Evolutionary conservation across 2,113 vertebrate species (phyloP), one percentile per base, ranked within the genome.

Genomic region (Pampusana beccarii): DNA sequence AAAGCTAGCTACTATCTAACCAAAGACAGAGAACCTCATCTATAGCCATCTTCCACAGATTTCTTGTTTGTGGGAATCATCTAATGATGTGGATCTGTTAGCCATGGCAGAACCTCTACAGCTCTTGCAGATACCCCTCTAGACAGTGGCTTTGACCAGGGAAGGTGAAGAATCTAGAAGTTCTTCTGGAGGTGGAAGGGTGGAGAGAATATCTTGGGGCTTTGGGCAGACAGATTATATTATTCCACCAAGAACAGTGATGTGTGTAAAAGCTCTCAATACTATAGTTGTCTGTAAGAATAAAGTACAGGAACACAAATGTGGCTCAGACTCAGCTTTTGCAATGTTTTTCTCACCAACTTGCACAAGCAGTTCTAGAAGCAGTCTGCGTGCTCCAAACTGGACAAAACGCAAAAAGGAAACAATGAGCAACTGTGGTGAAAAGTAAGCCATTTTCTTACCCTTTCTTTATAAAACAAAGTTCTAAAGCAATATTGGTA

Each of bases 351-450:
- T 40, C 13, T 71, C 29, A 72, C 7, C 5, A 1, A 65, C 16
- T 36, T 64, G 20, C 5, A 54, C 8, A 53, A 74, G 23, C 5
- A 74, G 25, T 29, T 56, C 42, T 51, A 25, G 31, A 58, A 3
- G 23, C 2, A 10, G 4, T 25, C 17, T 34, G 26, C 4, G 9
- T 61, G 26, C 26, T 64, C 13, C 26, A 53, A 53, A 66, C 21
- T 10, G 3, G 2, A 48, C 12, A 56, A 87, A 88, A 90, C 38
- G 20, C 11, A 54, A 46, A 74, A 74, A 25, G 16, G 5, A 66
- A 65, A 69, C 16, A 28, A 54, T 5, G 17, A 62, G 3, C 1
- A 90, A 60, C 9, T 0, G 0, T n/a, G 13, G 16, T 51, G 26
- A 80, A 70, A 80, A 90, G 4, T 34, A 69, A 11, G 8, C 0